phyloP scores from a whole-genome alignment of 2,113 vertebrate species.

The Lasiurus borealis region DNA sequence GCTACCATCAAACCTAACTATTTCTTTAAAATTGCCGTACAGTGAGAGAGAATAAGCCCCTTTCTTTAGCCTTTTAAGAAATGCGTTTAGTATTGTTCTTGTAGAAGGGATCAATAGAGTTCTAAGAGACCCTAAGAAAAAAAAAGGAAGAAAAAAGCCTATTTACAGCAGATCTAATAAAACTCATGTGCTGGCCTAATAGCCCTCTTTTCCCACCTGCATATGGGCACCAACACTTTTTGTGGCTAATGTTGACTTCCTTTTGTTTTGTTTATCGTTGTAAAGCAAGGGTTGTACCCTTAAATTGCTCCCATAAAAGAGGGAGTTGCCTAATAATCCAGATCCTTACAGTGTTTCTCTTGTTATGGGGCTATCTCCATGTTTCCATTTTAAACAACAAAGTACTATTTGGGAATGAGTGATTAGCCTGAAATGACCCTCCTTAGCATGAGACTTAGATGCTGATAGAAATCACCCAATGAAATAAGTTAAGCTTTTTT shows the following conservation, averaged over 20 bases:
- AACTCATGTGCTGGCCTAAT: not conserved
- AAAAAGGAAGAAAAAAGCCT: not conserved
- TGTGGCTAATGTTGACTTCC: not conserved
- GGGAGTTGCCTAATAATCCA: constrained; percentile 1
- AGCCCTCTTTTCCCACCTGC: not conserved
- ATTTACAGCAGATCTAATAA: not conserved
- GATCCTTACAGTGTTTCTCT: not conserved
- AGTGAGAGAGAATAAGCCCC: not conserved
- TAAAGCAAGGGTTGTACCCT: not conserved
- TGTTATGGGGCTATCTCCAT: not conserved
- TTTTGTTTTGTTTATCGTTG: constrained; percentile 33
- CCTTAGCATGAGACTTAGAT: not conserved
- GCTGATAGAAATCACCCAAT: not conserved
- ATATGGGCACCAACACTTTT: not conserved
- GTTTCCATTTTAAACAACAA: constrained; percentile 7
- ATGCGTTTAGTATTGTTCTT: not conserved
- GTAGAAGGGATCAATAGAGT: constrained; percentile 26
- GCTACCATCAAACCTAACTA: not conserved
- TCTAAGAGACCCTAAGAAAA: not conserved
- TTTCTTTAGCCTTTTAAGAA: not conserved
- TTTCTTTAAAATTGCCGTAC: constrained; percentile 23
- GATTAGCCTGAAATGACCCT: constrained; percentile 15
- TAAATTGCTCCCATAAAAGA: constrained; percentile 32
- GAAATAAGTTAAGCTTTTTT: constrained; percentile 27
- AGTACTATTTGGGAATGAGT: not conserved